Percentiles rank a stretch among this genome's conserved stretches.
Evolutionary conservation across 2,888 invertebrate genomes (phyloP).

Genomic region (Eilema caniola): DNA sequence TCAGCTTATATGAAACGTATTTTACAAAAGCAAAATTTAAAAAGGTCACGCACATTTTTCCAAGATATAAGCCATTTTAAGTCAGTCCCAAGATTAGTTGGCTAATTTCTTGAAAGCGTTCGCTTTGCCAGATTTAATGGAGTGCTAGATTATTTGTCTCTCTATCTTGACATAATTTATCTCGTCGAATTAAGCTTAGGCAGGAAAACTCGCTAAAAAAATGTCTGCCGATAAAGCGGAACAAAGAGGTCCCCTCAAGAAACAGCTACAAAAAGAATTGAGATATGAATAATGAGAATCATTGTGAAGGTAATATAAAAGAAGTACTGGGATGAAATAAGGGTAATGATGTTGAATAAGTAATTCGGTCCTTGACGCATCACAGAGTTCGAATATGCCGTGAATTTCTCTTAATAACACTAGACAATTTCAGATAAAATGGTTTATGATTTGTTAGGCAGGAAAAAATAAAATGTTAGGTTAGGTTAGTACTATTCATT

Average conservation of each 20-base stretch:
- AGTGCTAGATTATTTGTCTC: conserved; percentile 68
- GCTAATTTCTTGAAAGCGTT: conserved; percentile 82
- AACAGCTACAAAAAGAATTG: conserved; percentile 63
- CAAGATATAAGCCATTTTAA: conserved; percentile 65
- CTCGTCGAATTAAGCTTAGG: conserved; percentile 65
- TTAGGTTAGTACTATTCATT: too few species aligned
- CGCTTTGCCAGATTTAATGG: conserved; percentile 78
- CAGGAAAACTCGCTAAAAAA: conserved; percentile 65
- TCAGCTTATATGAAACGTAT: conserved; percentile 39
- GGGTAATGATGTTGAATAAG: conserved; percentile 66
- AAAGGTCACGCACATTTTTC: conserved; percentile 58
- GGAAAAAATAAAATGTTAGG: background rate
- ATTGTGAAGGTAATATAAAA: conserved; percentile 69
- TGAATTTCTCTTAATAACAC: conserved; percentile 19
- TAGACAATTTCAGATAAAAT: background rate
- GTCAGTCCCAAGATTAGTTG: conserved; percentile 70
- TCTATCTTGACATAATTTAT: conserved; percentile 77
- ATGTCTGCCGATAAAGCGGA: conserved; percentile 66
- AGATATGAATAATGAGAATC: conserved; percentile 73
- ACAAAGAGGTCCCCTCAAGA: conserved; percentile 59
- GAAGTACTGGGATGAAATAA: conserved; percentile 61
- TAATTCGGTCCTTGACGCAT: conserved; percentile 43
- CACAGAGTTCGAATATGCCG: conserved; percentile 24
- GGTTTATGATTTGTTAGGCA: background rate
- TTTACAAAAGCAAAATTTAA: conserved; percentile 50